Percentiles rank a stretch among this genome's conserved stretches.
These are phyloP conservation scores for Smittia sp. DNA, from an alignment of 2,888 invertebrate genomes.

Conservation along the genomic window DNA sequence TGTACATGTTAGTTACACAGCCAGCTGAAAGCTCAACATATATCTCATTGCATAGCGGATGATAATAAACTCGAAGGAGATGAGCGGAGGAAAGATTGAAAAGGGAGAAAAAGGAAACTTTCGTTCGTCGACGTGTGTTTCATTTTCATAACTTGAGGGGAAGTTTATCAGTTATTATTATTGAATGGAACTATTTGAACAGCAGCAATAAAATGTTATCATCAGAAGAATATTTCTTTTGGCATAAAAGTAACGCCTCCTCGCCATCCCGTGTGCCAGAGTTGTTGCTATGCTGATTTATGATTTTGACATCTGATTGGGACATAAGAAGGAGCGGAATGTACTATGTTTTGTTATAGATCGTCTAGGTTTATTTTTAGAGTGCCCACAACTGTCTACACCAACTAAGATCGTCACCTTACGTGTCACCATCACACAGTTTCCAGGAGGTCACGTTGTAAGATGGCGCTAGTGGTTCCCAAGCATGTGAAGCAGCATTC, in stretches of 20 bases:
- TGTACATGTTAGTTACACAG: neutral
- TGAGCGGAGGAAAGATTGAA: neutral
- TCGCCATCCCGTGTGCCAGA: too few species aligned
- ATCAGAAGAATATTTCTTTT: constrained; percentile 24
- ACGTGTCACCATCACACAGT: too few species aligned
- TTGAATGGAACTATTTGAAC: constrained; percentile 33
- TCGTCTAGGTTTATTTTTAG: too few species aligned
- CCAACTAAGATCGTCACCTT: too few species aligned
- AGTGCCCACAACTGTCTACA: too few species aligned
- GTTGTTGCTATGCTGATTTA: too few species aligned
- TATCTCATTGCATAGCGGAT: neutral
- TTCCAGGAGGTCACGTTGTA: too few species aligned
- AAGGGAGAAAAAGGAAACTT: constrained; percentile 12
- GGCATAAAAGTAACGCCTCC: neutral
- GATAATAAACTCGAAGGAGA: neutral
- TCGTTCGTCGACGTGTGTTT: constrained; percentile 27
- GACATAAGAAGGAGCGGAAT: too few species aligned
- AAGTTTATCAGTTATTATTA: constrained; percentile 37
- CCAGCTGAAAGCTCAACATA: neutral
- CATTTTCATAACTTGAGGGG: constrained; percentile 19
- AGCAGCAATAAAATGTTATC: constrained; percentile 40
- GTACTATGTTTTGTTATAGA: too few species aligned
- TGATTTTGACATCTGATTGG: too few species aligned
- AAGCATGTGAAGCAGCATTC: too few species aligned
- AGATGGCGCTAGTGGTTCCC: too few species aligned